phyloP scores from a whole-genome alignment of 2,888 invertebrate species.

The Acanthopleura granulata region DNA sequence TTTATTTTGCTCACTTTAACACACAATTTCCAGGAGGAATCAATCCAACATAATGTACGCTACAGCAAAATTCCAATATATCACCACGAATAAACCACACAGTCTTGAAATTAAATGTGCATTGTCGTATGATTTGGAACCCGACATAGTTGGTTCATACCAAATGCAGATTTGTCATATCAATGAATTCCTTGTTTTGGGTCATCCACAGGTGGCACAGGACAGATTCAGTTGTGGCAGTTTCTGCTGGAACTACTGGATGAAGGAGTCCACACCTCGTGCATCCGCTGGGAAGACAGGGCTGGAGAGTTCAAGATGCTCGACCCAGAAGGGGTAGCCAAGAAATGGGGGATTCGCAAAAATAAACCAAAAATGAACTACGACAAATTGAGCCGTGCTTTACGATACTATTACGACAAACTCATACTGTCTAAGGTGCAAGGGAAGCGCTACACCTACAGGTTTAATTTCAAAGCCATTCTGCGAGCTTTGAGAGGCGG shows the following conservation, averaged over 20 bases:
- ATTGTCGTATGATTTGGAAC: too few species aligned
- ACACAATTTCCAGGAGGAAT: too few species aligned
- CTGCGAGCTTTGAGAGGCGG: background rate
- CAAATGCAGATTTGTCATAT: too few species aligned
- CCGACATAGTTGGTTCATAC: too few species aligned
- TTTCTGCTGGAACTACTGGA: constrained; percentile 95
- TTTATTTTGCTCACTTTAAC: too few species aligned
- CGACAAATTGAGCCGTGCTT: constrained; percentile 62
- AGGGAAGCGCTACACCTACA: constrained; percentile 60
- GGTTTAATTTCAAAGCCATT: constrained; percentile 18
- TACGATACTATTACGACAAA: constrained; percentile 70
- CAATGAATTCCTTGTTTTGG: too few species aligned
- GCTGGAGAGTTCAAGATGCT: constrained; percentile 63
- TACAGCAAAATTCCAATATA: too few species aligned
- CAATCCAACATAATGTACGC: too few species aligned
- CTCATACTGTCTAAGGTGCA: constrained; percentile 65
- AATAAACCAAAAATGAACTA: constrained; percentile 64
- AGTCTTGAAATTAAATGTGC: too few species aligned
- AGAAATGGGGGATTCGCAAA: constrained; percentile 60
- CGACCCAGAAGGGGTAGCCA: constrained; percentile 63
- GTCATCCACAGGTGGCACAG: constrained; percentile 65
- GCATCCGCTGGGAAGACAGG: constrained; percentile 60
- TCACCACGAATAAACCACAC: too few species aligned
- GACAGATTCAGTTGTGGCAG: constrained; percentile 99
- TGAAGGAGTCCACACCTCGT: constrained; percentile 74